Percentiles rank a stretch among this genome's conserved stretches.
Conservation (phyloP, 1,140 invertebrate species). For the Drosophila orosa region DNA sequence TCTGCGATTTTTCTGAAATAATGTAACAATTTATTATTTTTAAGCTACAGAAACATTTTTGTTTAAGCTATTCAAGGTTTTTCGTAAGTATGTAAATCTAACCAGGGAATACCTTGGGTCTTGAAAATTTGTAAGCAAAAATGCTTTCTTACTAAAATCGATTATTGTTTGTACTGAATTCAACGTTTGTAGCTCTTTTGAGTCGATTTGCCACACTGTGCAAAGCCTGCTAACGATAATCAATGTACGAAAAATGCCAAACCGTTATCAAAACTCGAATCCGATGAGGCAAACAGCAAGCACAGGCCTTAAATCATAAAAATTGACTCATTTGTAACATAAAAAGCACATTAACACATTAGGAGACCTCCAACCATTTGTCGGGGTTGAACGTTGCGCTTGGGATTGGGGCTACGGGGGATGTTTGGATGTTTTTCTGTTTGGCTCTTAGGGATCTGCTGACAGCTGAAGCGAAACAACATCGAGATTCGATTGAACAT, state of each 20-base stretch:
- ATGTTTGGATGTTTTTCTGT: slow-evolving; percentile 2
- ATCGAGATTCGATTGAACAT: slow-evolving; percentile 22
- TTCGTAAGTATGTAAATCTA: no score
- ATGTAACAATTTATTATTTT: neutral
- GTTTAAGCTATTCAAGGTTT: neutral
- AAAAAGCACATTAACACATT: slow-evolving; percentile 82
- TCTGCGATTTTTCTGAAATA: neutral
- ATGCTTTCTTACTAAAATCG: neutral
- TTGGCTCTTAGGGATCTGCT: slow-evolving; percentile 24
- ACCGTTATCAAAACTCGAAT: slow-evolving; percentile 72
- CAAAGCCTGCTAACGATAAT: slow-evolving; percentile 41
- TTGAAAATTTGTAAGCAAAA: no score
- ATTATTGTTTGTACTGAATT: neutral
- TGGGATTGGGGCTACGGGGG: slow-evolving; percentile 5
- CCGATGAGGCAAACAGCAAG: slow-evolving; percentile 27
- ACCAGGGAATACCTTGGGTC: no score
- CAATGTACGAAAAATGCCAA: slow-evolving; percentile 67
- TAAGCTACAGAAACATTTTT: no score
- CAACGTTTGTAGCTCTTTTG: neutral
- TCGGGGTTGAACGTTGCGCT: slow-evolving; percentile 2
- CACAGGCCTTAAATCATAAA: slow-evolving; percentile 77
- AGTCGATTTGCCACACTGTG: neutral
- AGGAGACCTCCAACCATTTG: slow-evolving; percentile 21
- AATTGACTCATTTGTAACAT: slow-evolving; percentile 83
- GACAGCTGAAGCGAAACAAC: slow-evolving; percentile 62